Percentiles rank a stretch among this genome's conserved stretches.
These are phyloP conservation scores for Calameuta pallipes DNA, from an alignment of 2,888 invertebrate genomes.

Conservation along the genomic window DNA sequence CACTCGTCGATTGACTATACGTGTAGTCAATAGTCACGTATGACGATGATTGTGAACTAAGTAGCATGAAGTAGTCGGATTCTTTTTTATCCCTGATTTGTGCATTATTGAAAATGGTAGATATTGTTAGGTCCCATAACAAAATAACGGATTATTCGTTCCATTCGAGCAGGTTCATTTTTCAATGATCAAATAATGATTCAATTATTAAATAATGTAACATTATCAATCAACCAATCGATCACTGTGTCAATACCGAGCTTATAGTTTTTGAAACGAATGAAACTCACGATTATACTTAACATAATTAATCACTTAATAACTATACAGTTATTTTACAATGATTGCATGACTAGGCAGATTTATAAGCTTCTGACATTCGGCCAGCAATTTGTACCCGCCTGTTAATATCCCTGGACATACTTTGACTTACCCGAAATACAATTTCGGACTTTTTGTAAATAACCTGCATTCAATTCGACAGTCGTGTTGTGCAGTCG, in stretches of 20 bases:
- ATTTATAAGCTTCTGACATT: not conserved
- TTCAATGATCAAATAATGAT: not conserved
- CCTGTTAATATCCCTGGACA: not conserved
- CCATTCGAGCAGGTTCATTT: not conserved
- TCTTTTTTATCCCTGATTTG: not conserved
- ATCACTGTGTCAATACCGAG: not conserved
- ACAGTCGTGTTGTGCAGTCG: no score
- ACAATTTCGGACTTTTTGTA: not conserved
- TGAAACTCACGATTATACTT: not conserved
- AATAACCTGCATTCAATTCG: not conserved
- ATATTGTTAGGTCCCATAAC: not conserved
- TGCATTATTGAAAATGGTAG: not conserved
- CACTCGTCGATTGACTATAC: not conserved
- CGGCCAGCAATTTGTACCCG: not conserved
- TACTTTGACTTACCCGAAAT: not conserved
- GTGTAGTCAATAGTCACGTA: not conserved
- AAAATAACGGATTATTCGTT: not conserved
- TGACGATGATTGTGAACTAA: not conserved
- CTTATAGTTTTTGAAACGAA: not conserved
- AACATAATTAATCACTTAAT: not conserved
- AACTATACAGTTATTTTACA: not conserved
- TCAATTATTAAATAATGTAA: not conserved
- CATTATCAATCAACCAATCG: not conserved
- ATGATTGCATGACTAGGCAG: not conserved
- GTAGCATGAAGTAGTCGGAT: not conserved